Evolutionary conservation across 2,888 invertebrate species (phyloP).

Genomic region (Lissonota sp.): DNA sequence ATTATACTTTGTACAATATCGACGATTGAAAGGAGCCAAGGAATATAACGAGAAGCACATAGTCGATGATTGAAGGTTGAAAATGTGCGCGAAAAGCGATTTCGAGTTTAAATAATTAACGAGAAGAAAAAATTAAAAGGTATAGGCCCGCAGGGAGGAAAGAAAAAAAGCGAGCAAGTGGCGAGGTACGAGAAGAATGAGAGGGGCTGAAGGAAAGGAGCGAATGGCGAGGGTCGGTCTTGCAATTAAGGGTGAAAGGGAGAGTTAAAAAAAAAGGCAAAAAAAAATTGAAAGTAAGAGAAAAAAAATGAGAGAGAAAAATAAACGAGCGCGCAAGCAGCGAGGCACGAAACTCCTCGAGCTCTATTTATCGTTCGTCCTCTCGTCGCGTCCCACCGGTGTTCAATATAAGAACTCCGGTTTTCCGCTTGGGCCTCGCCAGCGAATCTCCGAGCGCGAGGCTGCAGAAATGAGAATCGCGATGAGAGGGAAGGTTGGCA

Average conservation of each 20-base stretch:
- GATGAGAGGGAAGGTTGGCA: slow-evolving; percentile 36
- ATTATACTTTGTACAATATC: not conserved
- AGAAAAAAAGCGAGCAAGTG: slow-evolving; percentile 48
- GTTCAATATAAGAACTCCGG: slow-evolving; percentile 58
- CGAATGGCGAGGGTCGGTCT: slow-evolving; percentile 31
- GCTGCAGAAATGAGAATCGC: not conserved
- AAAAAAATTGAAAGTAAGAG: slow-evolving; percentile 1
- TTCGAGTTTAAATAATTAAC: slow-evolving; percentile 62
- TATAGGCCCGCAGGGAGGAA: slow-evolving; percentile 37
- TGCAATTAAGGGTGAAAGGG: slow-evolving; percentile 48
- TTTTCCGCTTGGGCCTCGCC: slow-evolving; percentile 25
- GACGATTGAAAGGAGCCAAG: slow-evolving; percentile 41
- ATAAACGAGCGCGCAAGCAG: slow-evolving; percentile 38
- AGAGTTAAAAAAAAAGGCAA: slow-evolving; percentile 27
- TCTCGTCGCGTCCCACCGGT: slow-evolving; percentile 38
- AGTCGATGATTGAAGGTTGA: slow-evolving; percentile 29
- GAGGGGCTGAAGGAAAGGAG: slow-evolving; percentile 1
- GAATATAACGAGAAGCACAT: slow-evolving; percentile 45
- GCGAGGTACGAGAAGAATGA: slow-evolving; percentile 33
- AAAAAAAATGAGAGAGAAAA: slow-evolving; percentile 30
- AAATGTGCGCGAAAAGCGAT: slow-evolving; percentile 40
- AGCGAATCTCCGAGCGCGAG: slow-evolving; percentile 37
- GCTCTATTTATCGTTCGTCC: slow-evolving; percentile 61
- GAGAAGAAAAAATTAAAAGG: slow-evolving; percentile 61
- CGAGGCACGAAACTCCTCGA: slow-evolving; percentile 59